Conservation (phyloP, 2,797 vertebrate genomes). For the Pelobates cultripes region DNA sequence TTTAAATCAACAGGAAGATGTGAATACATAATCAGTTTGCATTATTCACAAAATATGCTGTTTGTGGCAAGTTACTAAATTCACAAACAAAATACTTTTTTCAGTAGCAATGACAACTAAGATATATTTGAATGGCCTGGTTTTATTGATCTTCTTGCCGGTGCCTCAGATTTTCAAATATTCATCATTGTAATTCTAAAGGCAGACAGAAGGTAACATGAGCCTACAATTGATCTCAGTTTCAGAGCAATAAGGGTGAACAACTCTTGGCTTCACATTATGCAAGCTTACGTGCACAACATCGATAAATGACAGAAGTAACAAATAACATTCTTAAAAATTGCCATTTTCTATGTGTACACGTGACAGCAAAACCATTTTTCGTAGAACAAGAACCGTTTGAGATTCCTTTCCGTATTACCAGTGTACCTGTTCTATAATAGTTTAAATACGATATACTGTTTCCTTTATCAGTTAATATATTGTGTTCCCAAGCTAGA, state of each 20-base stretch:
- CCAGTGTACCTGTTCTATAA: no score
- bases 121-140: conserved; percentile 36
- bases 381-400: no score
- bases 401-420: no score
- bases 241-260: conserved; percentile 24
- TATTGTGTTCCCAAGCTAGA: no score
- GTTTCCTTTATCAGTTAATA: no score
- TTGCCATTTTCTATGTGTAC: no score
- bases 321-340: conserved; percentile 8
- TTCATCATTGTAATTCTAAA: conserved; percentile 45
- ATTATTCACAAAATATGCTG: conserved; percentile 19
- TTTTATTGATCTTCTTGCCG: conserved; percentile 34
- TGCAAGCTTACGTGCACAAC: conserved; percentile 18
- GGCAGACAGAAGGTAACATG: conserved; percentile 23
- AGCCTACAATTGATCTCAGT: conserved; percentile 20
- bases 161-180: conserved; percentile 42
- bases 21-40: not conserved
- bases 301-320: conserved; percentile 46
- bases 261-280: conserved; percentile 32
- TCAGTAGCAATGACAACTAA: not conserved
- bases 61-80: conserved; percentile 3
- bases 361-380: no score
- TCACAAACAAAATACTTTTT: conserved; percentile 21
- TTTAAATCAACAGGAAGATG: no score
- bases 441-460: no score